phyloP scores from a whole-genome alignment of 1,140 invertebrate genomes.

The Heliconius congener region DNA sequence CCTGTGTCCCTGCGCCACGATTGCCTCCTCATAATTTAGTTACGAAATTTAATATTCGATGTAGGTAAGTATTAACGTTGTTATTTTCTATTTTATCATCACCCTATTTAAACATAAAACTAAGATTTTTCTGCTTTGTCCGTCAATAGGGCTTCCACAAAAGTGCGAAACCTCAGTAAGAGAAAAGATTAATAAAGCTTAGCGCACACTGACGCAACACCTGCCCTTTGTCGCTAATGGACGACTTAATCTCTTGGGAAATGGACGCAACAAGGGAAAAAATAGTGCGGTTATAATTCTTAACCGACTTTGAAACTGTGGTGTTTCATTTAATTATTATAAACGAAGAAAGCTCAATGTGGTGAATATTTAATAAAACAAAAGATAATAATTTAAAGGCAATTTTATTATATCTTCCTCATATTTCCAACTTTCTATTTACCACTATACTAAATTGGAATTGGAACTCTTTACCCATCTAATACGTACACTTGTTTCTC shows the following conservation, averaged over 20 bases:
- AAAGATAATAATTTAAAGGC: too few species aligned
- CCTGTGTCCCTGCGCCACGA: too few species aligned
- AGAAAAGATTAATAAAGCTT: slow-evolving; percentile 80
- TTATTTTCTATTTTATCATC: slow-evolving; percentile 14
- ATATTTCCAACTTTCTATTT: too few species aligned
- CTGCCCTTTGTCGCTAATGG: slow-evolving; percentile 79
- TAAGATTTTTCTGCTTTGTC: slow-evolving; percentile 28
- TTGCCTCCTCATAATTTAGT: background rate
- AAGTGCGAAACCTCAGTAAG: slow-evolving; percentile 69
- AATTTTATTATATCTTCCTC: too few species aligned
- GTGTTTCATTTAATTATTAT: background rate
- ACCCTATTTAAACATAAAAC: slow-evolving; percentile 20
- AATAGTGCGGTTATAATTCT: slow-evolving; percentile 26
- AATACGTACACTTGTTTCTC: too few species aligned
- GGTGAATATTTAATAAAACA: too few species aligned
- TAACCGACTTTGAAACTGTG: background rate
- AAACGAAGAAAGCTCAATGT: background rate
- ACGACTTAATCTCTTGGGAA: slow-evolving; percentile 64
- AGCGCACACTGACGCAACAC: slow-evolving; percentile 67
- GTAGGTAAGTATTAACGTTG: background rate
- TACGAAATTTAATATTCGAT: background rate
- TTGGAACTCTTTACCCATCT: too few species aligned
- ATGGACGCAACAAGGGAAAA: slow-evolving; percentile 48
- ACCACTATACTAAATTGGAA: too few species aligned
- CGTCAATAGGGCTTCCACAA: slow-evolving; percentile 60